Evolutionary conservation across 1,140 invertebrate species (phyloP).

Genomic region (Conopomorpha cramerella): DNA sequence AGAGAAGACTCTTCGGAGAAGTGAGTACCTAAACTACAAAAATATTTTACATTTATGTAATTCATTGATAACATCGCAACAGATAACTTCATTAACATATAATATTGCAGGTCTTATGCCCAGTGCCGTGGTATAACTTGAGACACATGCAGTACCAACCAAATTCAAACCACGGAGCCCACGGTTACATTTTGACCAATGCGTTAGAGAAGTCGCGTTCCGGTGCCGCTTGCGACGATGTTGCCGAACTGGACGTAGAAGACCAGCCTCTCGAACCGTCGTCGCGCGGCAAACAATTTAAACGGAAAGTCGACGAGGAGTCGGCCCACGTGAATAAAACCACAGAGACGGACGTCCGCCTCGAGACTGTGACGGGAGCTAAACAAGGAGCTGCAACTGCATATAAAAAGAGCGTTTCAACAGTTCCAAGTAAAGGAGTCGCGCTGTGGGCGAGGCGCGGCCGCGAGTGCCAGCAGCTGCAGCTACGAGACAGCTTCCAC

Average conservation of each 20-base stretch:
- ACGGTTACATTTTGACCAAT: conserved; percentile 31
- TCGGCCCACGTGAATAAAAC: not conserved
- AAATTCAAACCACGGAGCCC: conserved; percentile 30
- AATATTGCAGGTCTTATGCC: conserved; percentile 26
- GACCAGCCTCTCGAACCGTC: not conserved
- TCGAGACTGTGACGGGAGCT: not conserved
- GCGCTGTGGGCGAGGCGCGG: no score
- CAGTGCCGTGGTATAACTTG: conserved; percentile 36
- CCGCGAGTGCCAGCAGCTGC: conserved; percentile 32
- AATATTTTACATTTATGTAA: no score
- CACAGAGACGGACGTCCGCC: not conserved
- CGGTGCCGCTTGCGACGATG: not conserved
- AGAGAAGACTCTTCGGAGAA: conserved; percentile 43
- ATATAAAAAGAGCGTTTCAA: not conserved
- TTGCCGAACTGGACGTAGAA: not conserved
- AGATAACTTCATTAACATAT: no score
- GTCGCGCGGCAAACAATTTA: no score
- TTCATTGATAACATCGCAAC: no score
- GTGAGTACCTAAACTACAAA: no score
- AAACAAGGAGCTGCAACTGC: not conserved
- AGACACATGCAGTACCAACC: conserved; percentile 46
- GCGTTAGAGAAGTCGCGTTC: no score
- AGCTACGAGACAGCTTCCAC: conserved; percentile 29
- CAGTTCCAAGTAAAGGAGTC: conserved; percentile 16
- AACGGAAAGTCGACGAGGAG: not conserved